Conservation (phyloP, 2,113 vertebrate species). For the Turdus rufiventris region DNA sequence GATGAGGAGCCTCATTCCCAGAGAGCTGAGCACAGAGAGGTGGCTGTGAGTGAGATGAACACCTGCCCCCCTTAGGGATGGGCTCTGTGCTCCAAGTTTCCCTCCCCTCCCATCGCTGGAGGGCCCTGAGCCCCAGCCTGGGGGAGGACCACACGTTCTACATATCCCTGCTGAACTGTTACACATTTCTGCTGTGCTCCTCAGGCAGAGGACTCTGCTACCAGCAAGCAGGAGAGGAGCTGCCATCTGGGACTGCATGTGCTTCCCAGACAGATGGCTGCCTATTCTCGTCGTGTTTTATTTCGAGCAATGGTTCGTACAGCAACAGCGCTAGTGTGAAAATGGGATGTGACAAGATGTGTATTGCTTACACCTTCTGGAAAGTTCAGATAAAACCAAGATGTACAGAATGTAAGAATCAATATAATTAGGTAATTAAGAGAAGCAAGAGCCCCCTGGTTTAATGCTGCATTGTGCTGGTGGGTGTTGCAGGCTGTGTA, state of each 20-base stretch:
- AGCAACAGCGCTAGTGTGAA: constrained; percentile 65
- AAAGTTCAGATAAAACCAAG: constrained; percentile 67
- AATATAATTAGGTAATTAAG: constrained; percentile 61
- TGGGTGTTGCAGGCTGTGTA: background rate
- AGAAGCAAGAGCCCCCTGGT: background rate
- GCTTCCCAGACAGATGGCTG: constrained; percentile 74
- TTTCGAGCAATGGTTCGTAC: constrained; percentile 71
- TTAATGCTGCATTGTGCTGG: background rate
- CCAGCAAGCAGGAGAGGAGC: constrained; percentile 63
- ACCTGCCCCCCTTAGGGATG: background rate
- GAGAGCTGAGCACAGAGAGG: background rate
- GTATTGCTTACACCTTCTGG: constrained; percentile 65
- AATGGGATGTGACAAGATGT: constrained; percentile 70
- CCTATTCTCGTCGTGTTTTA: constrained; percentile 65
- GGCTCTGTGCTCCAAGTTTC: background rate
- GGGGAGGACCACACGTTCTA: background rate
- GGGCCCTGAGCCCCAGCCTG: background rate
- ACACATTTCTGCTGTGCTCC: constrained; percentile 60
- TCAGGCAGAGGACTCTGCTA: constrained; percentile 68
- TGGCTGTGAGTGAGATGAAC: background rate
- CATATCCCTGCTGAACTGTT: constrained; percentile 34
- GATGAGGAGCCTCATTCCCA: background rate
- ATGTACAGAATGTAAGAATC: constrained; percentile 43
- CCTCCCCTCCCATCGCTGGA: background rate
- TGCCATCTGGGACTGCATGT: constrained; percentile 68